Base-by-base conservation (phyloP, 1,140 invertebrate genomes). In the Zaprionus kolodkinae region DNA sequence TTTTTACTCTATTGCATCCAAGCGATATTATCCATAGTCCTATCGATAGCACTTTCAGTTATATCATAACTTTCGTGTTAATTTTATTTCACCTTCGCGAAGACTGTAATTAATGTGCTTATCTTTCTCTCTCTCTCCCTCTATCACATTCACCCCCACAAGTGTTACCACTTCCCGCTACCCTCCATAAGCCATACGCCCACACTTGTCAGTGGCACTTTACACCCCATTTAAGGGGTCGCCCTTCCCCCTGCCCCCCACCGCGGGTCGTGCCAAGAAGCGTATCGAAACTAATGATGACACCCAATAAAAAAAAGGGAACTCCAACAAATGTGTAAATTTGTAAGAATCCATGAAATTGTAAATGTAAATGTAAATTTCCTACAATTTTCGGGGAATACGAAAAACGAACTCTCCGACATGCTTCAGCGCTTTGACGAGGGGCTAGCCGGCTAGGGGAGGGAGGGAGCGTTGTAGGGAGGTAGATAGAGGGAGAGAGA, bases 281-380 rank as follows among this genome's bases (percentile, higher is more conserved):
- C 66, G 72, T 70, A 79, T 77, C 79, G 59, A 88, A 87, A 88
- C 84, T 87, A 87, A 87, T 87, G 84, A 87, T 87, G 84, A 87
- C 85, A 88, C 80, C 84, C 84, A 87, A 87, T 87, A 88, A 87
- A 88, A 87, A 88, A 76, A 65, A 84, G 84, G 84, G 1, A 78
- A 43, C 17, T 50, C 80, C 70, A 78, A 80, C 84, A 87, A 87
- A 87, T 87, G 84, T 88, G 84, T 88, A 78, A 88, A 87, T 87
- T 88, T 87, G 84, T 87, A 61, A 78, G 80, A 87, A 80, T 67
- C 61, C 70, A 69, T 56, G 69, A 72, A 77, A 76, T 72, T 78
- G 76, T 80, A 80, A 84, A 84, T 84, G 73, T 84, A 81, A 84
- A 85, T 84, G 21, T 21, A 21, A 21, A 21, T 21, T 21, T 21